These are phyloP conservation scores for Drosophila histrio DNA, from an alignment of 2,888 invertebrate genomes.

Conservation along the genomic window DNA sequence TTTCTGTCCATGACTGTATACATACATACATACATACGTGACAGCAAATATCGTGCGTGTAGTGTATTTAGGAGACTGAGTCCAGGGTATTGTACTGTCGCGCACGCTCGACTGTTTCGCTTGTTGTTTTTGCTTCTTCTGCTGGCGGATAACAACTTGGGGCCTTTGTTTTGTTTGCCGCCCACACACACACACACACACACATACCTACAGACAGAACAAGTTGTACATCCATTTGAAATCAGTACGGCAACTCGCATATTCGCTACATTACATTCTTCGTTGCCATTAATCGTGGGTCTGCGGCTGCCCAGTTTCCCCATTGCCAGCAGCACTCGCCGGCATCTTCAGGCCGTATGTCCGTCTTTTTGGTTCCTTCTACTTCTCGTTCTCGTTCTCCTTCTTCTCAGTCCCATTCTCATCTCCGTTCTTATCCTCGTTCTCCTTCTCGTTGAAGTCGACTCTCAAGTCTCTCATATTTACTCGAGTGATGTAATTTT, in stretches of 20 bases:
- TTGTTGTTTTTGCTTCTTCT: conserved; percentile 57
- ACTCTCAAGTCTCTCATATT: conserved; percentile 65
- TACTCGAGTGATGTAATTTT: conserved; percentile 80
- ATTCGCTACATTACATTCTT: conserved; percentile 76
- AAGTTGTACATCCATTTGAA: conserved; percentile 62
- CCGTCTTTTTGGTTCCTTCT: not conserved
- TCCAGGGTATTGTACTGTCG: too few relatives aligned
- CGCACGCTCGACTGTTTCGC: not conserved
- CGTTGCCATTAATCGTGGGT: conserved; percentile 75
- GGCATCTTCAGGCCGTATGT: conserved; percentile 31
- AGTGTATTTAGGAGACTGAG: too few relatives aligned
- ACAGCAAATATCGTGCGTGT: too few relatives aligned
- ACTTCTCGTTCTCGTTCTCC: not conserved
- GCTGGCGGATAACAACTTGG: conserved; percentile 60
- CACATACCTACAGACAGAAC: not conserved
- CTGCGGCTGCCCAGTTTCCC: conserved; percentile 51
- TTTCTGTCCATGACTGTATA: too few relatives aligned
- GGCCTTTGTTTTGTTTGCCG: conserved; percentile 61
- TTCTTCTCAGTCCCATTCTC: not conserved
- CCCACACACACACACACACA: conserved; percentile 31
- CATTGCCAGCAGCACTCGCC: conserved; percentile 19
- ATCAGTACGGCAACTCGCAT: conserved; percentile 76
- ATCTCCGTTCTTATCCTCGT: not conserved
- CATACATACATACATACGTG: too few relatives aligned
- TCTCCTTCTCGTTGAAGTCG: conserved; percentile 17